Base-by-base conservation (phyloP, 2,797 vertebrate species). In the Stomatorhinus walkeri region DNA sequence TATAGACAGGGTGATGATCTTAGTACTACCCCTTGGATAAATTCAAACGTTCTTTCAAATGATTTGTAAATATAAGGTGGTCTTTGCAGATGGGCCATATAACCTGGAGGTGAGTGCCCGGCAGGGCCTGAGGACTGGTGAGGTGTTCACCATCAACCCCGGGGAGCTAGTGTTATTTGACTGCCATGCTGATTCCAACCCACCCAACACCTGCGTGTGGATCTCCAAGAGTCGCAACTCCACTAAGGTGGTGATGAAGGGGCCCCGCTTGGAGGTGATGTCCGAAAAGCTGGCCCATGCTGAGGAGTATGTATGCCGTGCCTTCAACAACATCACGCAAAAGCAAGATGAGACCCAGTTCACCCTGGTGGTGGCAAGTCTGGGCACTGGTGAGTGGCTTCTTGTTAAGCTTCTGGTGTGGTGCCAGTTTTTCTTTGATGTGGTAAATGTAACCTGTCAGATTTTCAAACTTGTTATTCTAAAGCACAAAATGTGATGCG, bases 121-220 rank as follows among this genome's bases (percentile, higher is more conserved):
- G 88, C 97, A 97, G 93, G 97, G 97, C 86, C 93, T 97, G 89
- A 96, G 95, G 87, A 96, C 96, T 6, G 97, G 97, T 1, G 95
- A 95, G 7, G 97, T 99, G 88, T 99, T 99, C 92, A 98, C 97
- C 32, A 95, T 99, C 89, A 97, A 97, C 89, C 90, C 96, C 0
- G 97, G 97, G 49, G 97, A 98, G 92, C 94, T 97, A 87, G 93
- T 97, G 84, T 95, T 96, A 89, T 98, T 99, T 4, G 94, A 98
- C 89, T 99, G 98, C 93, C 96, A 95, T 54, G 98, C 98, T 0
- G 98, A 99, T 88, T 99, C 98, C 87, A 98, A 99, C 90, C 98
- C 98, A 43, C 97, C 98, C 81, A 98, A 98, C 93, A 97, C 94
- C 91, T 99, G 96, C 0, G 95, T 95, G 2, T 99, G 98, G 98